phyloP scores from a whole-genome alignment of 2,797 vertebrate species.

The Chromobotia macracanthus region DNA sequence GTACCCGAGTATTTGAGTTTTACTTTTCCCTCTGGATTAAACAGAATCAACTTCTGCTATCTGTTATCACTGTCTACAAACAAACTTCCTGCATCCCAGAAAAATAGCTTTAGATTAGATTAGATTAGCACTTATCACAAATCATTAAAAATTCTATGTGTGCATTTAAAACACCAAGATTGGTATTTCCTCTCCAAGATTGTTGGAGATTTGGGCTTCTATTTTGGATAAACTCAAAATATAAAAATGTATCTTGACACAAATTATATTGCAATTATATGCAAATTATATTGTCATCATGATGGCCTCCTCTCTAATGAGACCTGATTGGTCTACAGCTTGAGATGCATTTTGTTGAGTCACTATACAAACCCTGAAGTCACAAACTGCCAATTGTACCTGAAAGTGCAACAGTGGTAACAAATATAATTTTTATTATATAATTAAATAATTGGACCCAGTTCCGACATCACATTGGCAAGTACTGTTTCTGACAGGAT shows the following conservation, averaged over 20 bases:
- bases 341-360: neutral
- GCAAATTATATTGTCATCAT: neutral
- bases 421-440: neutral
- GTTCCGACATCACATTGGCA: neutral
- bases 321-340: neutral
- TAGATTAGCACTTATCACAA: neutral
- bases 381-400: neutral
- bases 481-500: neutral
- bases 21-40: neutral
- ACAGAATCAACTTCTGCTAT: conserved; percentile 1
- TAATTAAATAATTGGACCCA: neutral
- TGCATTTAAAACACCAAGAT: neutral
- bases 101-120: neutral
- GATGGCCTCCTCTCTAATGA: neutral
- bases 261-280: too few species aligned
- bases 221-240: neutral
- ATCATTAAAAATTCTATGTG: neutral
- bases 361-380: neutral
- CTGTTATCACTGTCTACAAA: neutral
- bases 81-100: neutral
- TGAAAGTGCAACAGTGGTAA: neutral
- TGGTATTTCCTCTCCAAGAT: neutral
- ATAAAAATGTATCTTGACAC: too few species aligned
- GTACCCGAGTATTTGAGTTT: conserved; percentile 12
- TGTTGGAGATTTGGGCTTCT: neutral